Evolutionary conservation across 2,888 invertebrate species (phyloP).

Genomic region (Zygogramma bicolorata): DNA sequence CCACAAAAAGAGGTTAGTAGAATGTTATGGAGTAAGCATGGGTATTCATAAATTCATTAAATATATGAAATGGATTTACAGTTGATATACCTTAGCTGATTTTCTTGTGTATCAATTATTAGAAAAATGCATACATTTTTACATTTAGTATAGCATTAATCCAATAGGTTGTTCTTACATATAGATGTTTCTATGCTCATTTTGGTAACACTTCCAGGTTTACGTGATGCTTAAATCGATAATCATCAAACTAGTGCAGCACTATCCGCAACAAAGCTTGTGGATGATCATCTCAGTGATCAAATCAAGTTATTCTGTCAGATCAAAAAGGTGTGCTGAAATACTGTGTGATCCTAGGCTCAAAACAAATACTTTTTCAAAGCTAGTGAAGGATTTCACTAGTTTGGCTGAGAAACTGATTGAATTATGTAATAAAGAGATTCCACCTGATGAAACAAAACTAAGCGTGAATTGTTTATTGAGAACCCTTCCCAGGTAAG

Average conservation of each 20-base stretch:
- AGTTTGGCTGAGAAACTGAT: slow-evolving; percentile 85
- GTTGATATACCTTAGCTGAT: no score
- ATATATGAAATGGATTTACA: no score
- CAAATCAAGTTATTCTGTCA: slow-evolving; percentile 84
- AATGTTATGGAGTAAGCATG: no score
- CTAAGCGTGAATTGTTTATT: slow-evolving; percentile 59
- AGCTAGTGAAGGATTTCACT: slow-evolving; percentile 81
- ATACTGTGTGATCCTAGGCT: slow-evolving; percentile 80
- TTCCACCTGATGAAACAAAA: slow-evolving; percentile 66
- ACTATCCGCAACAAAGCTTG: slow-evolving; percentile 92
- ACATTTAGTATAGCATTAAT: no score
- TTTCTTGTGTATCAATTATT: no score
- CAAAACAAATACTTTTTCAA: slow-evolving; percentile 73
- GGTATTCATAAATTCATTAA: no score
- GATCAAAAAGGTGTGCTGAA: slow-evolving; percentile 84
- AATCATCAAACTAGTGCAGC: slow-evolving; percentile 82
- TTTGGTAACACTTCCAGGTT: no score
- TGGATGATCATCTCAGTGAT: slow-evolving; percentile 93
- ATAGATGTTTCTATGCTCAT: no score
- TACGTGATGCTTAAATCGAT: slow-evolving; percentile 82
- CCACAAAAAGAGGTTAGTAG: slow-evolving; percentile 79
- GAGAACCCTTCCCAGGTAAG: slow-evolving; percentile 61
- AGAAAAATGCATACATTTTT: no score
- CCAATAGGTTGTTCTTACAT: no score
- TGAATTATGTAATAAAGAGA: slow-evolving; percentile 84